Percentiles rank a stretch among this genome's conserved stretches.
Evolutionary conservation across 2,797 vertebrate genomes (phyloP).

Genomic region (Cossypha polioptera): DNA sequence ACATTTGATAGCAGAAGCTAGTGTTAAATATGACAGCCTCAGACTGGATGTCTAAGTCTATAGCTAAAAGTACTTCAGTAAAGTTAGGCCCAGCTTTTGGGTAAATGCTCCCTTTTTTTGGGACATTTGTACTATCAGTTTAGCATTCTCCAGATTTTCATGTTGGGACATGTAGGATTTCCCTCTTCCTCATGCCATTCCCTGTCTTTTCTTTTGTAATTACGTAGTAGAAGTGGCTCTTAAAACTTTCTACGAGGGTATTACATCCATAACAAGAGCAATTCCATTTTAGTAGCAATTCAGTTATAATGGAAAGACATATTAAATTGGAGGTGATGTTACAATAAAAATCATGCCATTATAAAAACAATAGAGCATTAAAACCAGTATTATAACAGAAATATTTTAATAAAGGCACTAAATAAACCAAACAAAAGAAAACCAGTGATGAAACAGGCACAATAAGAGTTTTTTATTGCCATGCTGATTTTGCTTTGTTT

Average conservation of each 20-base stretch:
- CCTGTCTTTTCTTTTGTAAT: conserved; percentile 25
- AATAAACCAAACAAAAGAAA: conserved; percentile 28
- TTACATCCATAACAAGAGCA: conserved; percentile 38
- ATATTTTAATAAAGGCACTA: neutral
- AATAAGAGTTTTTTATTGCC: conserved; percentile 5
- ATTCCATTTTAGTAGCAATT: conserved; percentile 64
- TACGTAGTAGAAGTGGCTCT: conserved; percentile 4
- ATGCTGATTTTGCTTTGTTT: conserved; percentile 23
- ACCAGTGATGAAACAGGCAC: neutral
- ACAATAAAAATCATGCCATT: conserved; percentile 53
- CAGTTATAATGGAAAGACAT: conserved; percentile 39
- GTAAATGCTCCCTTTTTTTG: neutral
- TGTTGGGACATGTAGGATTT: accelerated
- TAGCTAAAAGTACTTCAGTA: neutral
- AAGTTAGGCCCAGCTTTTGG: neutral
- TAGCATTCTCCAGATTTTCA: neutral
- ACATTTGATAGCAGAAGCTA: neutral
- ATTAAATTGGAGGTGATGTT: conserved; percentile 60
- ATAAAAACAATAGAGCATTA: conserved; percentile 47
- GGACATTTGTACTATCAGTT: neutral
- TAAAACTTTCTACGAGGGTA: conserved; percentile 42
- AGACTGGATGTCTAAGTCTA: neutral
- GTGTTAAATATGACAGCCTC: neutral
- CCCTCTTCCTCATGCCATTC: neutral
- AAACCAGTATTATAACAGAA: neutral